Evolutionary conservation across 2,888 invertebrate species (phyloP), one percentile per base, ranked within the genome.

Genomic region (Allygus modestus): DNA sequence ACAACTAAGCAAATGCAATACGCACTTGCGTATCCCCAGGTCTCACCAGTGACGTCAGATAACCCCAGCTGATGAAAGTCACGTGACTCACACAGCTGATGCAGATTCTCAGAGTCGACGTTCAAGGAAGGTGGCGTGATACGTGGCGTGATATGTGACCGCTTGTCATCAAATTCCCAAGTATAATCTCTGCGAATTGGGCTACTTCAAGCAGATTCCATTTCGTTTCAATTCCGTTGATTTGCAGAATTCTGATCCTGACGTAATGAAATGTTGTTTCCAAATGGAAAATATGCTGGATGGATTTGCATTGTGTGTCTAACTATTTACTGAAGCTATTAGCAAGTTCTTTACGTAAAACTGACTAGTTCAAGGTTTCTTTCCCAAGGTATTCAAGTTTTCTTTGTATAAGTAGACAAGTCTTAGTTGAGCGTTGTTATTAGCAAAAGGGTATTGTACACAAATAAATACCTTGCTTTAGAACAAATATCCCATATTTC

Each of bases 21-120:
- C 46, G 46, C 46, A 46, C 15, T 46, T 15, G 46, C 15, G 1
- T 7, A 15, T 11, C 37, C 12, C 46, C 46, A 46, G 65, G 5
- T 5, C 28, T 31, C 28, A 9, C 28, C 65, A 28, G 65, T 65
- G 65, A 65, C 65, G 65, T 58, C 31, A 65, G 11, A 0, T 4
- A 2, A n/a, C 23, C 7, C 0, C 58, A 23, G 26, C 23, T 23
- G 58, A 4, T n/a, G n/a, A n/a, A n/a, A 23, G 58, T 65, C 28
- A 65, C 31, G 65, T 65, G 65, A 65, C 65, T 65, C 65, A 58
- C 20, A n/a, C 51, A 1, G 65, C 65, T 65, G 65, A 65, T 28
- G 65, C 65, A 15, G 65, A 28, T 65, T 65, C 65, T 17, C 31
- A 9, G 28, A 31, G 65, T 31, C 12, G 28, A 17, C 4, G 26